These are phyloP conservation scores for Myathropa florea DNA, from an alignment of 2,888 invertebrate species.

Conservation along the genomic window DNA sequence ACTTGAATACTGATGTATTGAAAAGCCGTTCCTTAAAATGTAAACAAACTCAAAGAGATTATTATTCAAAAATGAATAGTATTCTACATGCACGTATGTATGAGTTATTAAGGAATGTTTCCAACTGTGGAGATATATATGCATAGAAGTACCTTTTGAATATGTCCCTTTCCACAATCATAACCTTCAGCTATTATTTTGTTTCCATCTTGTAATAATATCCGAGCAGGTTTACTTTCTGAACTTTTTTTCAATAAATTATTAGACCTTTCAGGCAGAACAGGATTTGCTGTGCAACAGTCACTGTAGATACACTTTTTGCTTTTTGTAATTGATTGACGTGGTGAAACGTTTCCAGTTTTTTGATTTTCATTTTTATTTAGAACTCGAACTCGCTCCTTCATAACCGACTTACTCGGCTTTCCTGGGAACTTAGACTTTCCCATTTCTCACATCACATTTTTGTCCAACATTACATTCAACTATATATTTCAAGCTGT, in stretches of 20 bases:
- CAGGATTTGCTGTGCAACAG: not conserved
- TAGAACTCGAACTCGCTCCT: constrained; percentile 91
- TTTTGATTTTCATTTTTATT: constrained; percentile 66
- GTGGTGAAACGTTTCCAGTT: not conserved
- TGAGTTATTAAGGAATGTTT: not conserved
- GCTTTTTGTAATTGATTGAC: not conserved
- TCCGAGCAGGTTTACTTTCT: not conserved
- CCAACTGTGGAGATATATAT: not conserved
- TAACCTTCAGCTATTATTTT: not conserved
- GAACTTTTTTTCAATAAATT: not conserved
- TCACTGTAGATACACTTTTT: not conserved
- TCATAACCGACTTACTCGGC: constrained; percentile 92
- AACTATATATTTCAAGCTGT: too few relatives aligned
- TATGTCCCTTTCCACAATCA: not conserved
- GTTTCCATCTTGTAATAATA: not conserved
- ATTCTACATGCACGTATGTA: not conserved
- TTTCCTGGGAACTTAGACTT: constrained; percentile 88
- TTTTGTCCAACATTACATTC: constrained; percentile 6
- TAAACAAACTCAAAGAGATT: too few relatives aligned
- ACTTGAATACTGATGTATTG: too few relatives aligned
- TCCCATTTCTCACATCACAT: constrained; percentile 76
- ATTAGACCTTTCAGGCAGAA: not conserved
- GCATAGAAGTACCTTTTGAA: not conserved
- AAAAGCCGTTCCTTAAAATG: too few relatives aligned
- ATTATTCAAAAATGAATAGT: not conserved